Evolutionary conservation across 2,113 vertebrate genomes (phyloP).

Genomic region (Prunella fulvescens): DNA sequence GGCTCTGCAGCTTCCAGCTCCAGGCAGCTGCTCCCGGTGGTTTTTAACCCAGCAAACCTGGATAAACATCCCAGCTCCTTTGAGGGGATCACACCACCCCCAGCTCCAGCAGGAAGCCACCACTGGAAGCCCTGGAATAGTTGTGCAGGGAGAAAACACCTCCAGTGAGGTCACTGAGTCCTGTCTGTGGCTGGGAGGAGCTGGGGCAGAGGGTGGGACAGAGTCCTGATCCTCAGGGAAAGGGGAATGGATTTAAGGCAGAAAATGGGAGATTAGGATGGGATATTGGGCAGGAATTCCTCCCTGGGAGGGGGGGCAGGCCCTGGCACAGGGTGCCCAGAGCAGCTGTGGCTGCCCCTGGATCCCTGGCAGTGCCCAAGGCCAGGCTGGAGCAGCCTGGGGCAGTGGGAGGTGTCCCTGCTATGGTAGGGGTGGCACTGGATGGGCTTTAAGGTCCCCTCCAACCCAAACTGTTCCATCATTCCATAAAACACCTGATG

Average conservation of each 20-base stretch:
- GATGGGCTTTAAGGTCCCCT: neutral
- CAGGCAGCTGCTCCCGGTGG: neutral
- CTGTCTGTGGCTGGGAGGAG: neutral
- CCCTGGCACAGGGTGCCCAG: neutral
- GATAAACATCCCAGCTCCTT: neutral
- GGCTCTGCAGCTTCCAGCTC: neutral
- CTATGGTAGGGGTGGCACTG: neutral
- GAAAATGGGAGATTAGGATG: neutral
- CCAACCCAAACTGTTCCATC: neutral
- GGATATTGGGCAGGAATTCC: neutral
- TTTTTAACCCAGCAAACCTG: neutral
- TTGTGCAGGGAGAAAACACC: neutral
- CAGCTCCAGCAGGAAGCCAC: neutral
- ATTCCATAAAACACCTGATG: neutral
- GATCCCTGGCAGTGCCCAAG: neutral
- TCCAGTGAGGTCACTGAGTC: neutral
- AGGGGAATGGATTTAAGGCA: neutral
- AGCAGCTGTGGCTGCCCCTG: neutral
- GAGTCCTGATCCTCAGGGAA: neutral
- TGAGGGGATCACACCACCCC: neutral
- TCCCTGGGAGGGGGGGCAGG: neutral
- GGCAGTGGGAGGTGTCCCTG: neutral
- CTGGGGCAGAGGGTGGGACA: rapidly evolving
- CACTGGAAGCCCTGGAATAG: neutral
- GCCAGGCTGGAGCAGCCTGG: neutral